Conservation (phyloP, 64 coral and sea anemone species). For the Montipora efflorescens region DNA sequence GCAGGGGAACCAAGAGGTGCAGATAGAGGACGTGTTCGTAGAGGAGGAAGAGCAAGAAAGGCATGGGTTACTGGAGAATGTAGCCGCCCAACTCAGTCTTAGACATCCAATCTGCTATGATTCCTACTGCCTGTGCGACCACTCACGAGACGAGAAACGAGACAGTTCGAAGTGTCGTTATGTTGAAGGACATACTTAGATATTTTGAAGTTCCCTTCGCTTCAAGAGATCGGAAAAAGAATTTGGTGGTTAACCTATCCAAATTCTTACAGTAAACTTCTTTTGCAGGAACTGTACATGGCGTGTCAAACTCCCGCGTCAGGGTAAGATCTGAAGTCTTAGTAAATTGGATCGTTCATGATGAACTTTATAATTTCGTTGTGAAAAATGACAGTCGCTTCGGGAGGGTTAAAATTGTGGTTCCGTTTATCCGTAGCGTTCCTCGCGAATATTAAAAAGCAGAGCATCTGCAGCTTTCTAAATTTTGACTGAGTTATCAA, state of each 20-base stretch:
- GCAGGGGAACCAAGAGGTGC: conserved; percentile 41
- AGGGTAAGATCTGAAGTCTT: too few species aligned
- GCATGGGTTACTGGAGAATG: conserved; percentile 34
- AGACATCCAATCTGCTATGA: conserved; percentile 71
- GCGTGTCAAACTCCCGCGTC: too few species aligned
- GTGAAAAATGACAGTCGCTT: too few species aligned
- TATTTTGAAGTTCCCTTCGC: conserved; percentile 66
- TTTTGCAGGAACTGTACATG: too few species aligned
- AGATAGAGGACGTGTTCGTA: conserved; percentile 47
- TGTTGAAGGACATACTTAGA: conserved; percentile 73
- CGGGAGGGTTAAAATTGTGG: too few species aligned
- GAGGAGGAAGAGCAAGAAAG: conserved; percentile 75
- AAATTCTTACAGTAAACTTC: conserved; percentile 20
- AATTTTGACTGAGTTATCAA: background rate
- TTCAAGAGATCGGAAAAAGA: conserved; percentile 53
- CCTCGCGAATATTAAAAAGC: background rate
- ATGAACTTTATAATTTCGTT: too few species aligned
- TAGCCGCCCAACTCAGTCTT: conserved; percentile 42
- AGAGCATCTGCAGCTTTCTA: background rate
- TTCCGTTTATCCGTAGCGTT: background rate
- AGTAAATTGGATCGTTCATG: too few species aligned
- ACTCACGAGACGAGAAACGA: conserved; percentile 28
- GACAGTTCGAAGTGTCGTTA: conserved; percentile 41
- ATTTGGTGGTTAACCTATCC: conserved; percentile 51
- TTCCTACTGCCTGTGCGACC: conserved; percentile 63